Conservation (phyloP, 2,888 invertebrate species). For the Chaetoderma sp. region DNA sequence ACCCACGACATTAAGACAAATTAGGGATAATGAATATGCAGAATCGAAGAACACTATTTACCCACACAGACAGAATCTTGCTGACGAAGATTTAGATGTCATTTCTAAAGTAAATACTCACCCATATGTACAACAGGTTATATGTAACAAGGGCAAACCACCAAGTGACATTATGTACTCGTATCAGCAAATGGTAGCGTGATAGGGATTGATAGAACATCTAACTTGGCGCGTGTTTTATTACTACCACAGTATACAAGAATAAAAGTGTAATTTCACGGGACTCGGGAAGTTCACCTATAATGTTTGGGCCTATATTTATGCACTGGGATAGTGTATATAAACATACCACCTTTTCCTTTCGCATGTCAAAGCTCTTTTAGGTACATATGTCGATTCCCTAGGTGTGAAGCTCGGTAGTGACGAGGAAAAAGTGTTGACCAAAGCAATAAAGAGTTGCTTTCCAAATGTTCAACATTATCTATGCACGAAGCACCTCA, state of each 20-base stretch:
- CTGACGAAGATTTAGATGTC: neutral
- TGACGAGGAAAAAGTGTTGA: no score
- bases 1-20: neutral
- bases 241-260: neutral
- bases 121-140: neutral
- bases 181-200: neutral
- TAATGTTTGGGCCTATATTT: no score
- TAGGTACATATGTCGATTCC: no score
- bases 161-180: neutral
- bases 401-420: no score
- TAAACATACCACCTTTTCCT: no score
- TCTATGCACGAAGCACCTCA: no score
- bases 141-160: neutral
- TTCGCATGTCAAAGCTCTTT: no score
- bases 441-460: no score
- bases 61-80: neutral
- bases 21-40: neutral
- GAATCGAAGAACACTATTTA: neutral
- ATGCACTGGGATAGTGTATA: no score
- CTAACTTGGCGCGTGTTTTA: neutral
- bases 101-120: neutral
- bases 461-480: no score
- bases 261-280: no score
- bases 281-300: no score
- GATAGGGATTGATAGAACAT: neutral